Evolutionary conservation across 2,797 vertebrate species (phyloP), one percentile per base, ranked within the genome.

Genomic region (Darevskia nairensis): DNA sequence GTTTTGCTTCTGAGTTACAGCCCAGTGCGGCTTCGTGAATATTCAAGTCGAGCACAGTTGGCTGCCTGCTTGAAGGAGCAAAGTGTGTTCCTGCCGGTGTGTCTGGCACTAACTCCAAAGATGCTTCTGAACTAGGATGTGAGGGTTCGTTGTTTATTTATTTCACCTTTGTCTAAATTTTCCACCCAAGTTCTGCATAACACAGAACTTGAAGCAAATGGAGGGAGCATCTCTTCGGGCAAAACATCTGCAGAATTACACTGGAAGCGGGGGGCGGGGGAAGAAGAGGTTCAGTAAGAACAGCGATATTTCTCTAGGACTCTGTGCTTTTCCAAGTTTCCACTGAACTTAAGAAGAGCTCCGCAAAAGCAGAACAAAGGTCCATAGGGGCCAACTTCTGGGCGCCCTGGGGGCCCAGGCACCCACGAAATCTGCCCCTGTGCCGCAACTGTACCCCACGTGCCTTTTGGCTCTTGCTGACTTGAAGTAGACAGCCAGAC

Each of bases 1-100:
- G 46, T 93, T 95, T 93, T 92, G 32, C 25, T 90, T 93, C 90
- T 68, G 35, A 91, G 86, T 86, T 93, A 89, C 69, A 68, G 4
- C 46, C 15, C 35, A 90, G 75, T 19, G 79, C 6, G 8, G 32
- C 7, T 61, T 35, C 89, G 3, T 78, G 69, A 91, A 81, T 84
- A 68, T 69, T 75, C n/a, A 66, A 9, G 8, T 80, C 50, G 91
- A 88, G 80, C 19, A 78, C 4, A 39, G 11, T 89, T 77, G 19
- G 78, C 21, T 76, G 79, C 10, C 23, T 25, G 8, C 10, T 32
- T 72, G 25, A n/a, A 86, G 0, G 13, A 19, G 6, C 74, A 89
- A 87, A 83, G 50, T 13, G 3, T 2, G 44, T 88, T 90, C 85
- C 27, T 75, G 50, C 50, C 11, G 46, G 3, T 69, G 23, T 69